A percentile compares a stretch with the other conserved stretches of the same genome.
Evolutionary conservation across 2,888 invertebrate species (phyloP).

Genomic region (Synergus laeviventris): DNA sequence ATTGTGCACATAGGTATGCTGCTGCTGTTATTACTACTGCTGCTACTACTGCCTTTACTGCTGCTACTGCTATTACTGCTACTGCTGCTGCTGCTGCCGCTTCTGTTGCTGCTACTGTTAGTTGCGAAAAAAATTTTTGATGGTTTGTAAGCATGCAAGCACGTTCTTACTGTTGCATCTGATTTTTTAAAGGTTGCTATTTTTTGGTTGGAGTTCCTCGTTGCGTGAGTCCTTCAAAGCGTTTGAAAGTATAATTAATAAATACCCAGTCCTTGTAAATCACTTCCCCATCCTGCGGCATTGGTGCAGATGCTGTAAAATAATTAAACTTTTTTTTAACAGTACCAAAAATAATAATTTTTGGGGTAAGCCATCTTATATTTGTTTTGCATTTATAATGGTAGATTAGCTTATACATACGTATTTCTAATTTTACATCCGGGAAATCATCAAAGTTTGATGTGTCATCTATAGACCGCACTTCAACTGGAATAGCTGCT

Average conservation of each 20-base stretch:
- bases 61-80: too few relatives aligned
- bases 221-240: slow-evolving; percentile 98
- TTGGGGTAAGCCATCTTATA: too few relatives aligned
- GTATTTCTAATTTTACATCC: slow-evolving; percentile 98
- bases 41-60: too few relatives aligned
- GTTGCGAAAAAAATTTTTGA: slow-evolving; percentile 40
- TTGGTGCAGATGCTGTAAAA: slow-evolving; percentile 83
- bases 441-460: slow-evolving; percentile 99
- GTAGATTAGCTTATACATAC: slow-evolving; percentile 80
- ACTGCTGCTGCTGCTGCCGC: too few relatives aligned
- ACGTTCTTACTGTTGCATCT: slow-evolving; percentile 52
- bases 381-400: neutral
- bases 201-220: slow-evolving; percentile 90
- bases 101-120: too few relatives aligned
- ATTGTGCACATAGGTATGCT: slow-evolving; percentile 71
- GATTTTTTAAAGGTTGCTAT: slow-evolving; percentile 74
- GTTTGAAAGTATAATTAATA: slow-evolving; percentile 99
- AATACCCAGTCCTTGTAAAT: slow-evolving; percentile 99
- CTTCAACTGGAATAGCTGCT: slow-evolving; percentile 97
- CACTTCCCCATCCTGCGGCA: slow-evolving; percentile 92
- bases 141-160: slow-evolving; percentile 39
- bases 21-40: too few relatives aligned
- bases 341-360: neutral
- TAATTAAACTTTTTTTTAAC: slow-evolving; percentile 26
- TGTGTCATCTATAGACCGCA: slow-evolving; percentile 99